Base-by-base conservation (phyloP, 2,888 invertebrate genomes). In the Drosophila mercatorum region DNA sequence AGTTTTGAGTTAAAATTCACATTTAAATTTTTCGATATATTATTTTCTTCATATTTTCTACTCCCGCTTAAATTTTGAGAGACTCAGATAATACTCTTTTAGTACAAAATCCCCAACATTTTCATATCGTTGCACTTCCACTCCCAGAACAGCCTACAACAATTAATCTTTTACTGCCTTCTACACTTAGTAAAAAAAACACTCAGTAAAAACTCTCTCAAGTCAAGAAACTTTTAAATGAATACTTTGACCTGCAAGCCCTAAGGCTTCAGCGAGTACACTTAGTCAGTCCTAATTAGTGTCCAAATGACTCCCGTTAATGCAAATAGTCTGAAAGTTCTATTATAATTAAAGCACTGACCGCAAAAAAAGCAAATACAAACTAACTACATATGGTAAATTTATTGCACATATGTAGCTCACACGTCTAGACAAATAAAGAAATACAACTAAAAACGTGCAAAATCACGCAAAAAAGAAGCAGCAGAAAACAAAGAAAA, bases 341-440 rank as follows among this genome's bases (percentile, higher is more conserved):
- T 60, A 63, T 55, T 49, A 14, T 53, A 53, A 60, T 53, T 75
- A 38, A 49, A 53, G 47, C 59, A 44, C 34, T 58, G 64, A 51
- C 75, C 75, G 41, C 75, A 68, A 55, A 46, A 53, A 26, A 22
- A 65, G 44, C 41, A 38, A 26, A 44, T 41, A n/a, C 14, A 44
- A 63, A 41, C 26, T 46, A 52, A 40, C 34, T 26, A 41, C 22
- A 51, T 41, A 47, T 36, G 36, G 28, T 38, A 44, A 46, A 36
- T 31, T 14, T 34, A 58, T 28, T 62, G 44, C 34, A 41, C n/a
- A 38, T 3, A 28, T 28, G 28, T 17, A 67, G 43, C 68, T 64
- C 53, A 41, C 47, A 26, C 51, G 70, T 74, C 76, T 72, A 76
- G 76, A 76, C 76, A 75, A 58, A 75, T 72, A 59, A 75, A 68